Evolutionary conservation across 2,888 invertebrate species (phyloP).

Genomic region (Amphiduros pacificus): DNA sequence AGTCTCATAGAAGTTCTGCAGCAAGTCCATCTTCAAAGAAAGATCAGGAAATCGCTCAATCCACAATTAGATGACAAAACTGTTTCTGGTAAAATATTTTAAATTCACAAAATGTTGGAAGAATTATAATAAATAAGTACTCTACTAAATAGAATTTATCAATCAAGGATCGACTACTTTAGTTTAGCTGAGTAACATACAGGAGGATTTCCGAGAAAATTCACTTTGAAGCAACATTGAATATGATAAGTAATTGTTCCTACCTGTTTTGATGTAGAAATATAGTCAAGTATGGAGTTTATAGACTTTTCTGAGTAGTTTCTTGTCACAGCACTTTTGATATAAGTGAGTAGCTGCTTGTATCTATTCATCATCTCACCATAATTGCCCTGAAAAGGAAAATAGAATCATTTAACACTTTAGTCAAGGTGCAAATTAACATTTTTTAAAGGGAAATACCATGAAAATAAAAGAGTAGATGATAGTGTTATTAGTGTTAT

Average conservation of each 20-base stretch:
- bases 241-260: too few relatives aligned
- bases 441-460: background rate
- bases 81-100: too few relatives aligned
- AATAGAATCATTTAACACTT: background rate
- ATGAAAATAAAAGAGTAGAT: too few relatives aligned
- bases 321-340: constrained; percentile 97
- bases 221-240: too few relatives aligned
- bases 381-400: constrained; percentile 75
- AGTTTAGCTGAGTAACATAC: too few relatives aligned
- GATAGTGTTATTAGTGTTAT: too few relatives aligned
- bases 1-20: constrained; percentile 97
- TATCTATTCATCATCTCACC: constrained; percentile 95
- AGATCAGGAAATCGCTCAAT: too few relatives aligned
- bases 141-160: too few relatives aligned
- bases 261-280: constrained; percentile 98
- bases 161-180: too few relatives aligned
- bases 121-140: background rate
- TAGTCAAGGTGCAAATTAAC: background rate
- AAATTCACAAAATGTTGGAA: too few relatives aligned
- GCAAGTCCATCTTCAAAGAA: constrained; percentile 58
- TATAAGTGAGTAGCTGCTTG: constrained; percentile 94
- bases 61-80: background rate
- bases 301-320: constrained; percentile 99
- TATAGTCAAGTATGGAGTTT: constrained; percentile 98
- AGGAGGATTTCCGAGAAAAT: too few relatives aligned